Evolutionary conservation across 2,888 invertebrate genomes (phyloP), one percentile per base, ranked within the genome.

Genomic region (Linyphia triangularis): DNA sequence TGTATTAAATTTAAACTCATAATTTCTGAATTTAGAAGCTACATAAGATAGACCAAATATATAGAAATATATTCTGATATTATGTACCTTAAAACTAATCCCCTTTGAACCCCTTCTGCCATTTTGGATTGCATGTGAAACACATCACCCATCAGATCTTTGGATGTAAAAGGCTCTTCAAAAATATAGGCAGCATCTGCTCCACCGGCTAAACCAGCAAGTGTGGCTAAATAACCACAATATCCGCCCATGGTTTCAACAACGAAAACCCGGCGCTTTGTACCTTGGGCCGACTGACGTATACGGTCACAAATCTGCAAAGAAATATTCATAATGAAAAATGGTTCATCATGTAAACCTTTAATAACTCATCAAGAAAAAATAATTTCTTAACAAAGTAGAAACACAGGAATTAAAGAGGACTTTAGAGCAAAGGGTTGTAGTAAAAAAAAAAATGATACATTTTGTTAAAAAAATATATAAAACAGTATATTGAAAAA

Each of bases 221-320:
- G 91, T 26, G 94, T 94, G 75, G 94, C 94, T 90, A 94, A 92
- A 91, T 94, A 94, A 86, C 94, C 94, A 92, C 94, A 94, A 91
- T 93, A 93, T 9, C 94, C 94, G 22, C 94, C 94, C 94, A 94
- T 94, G 0, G 94, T 94, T 69, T 91, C 91, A 24, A 93, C 93
- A 22, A 94, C 91, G 91, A 93, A 93, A 26, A 93, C 93, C 57
- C 94, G 92, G 33, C 93, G 92, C 90, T 93, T 93, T 24, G 94
- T 94, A 83, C 94, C 94, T 93, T 99, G 98, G 0, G 99, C 99
- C 2, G 99, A 99, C 93, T 99, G 99, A 63, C 99, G 96, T 92
- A 99, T 99, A 77, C 98, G 95, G 93, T 98, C 98, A 92, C 98
- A 98, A 91, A 98, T 98, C 93, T 13, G 94, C 94, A 19, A 43